A percentile compares a stretch with the other conserved stretches of the same genome.
These are phyloP conservation scores for Temnothorax curvispinosus DNA, from an alignment of 1,140 invertebrate species.

Conservation along the genomic window DNA sequence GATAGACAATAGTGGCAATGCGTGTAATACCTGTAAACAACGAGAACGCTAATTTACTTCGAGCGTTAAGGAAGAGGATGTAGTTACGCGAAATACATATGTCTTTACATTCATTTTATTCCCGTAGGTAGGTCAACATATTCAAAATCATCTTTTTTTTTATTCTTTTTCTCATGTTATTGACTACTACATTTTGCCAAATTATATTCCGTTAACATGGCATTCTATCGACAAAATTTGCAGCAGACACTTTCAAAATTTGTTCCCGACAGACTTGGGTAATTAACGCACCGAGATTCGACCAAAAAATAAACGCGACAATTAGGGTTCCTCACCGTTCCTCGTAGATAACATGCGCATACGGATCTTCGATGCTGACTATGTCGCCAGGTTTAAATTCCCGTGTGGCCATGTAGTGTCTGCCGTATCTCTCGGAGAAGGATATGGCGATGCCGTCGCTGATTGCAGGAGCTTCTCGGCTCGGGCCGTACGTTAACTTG, in stretches of 20 bases:
- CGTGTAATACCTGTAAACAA: constrained; percentile 85
- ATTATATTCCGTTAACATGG: no score
- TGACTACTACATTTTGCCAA: not conserved
- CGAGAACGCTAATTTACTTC: not conserved
- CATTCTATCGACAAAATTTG: no score
- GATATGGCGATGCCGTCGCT: constrained; percentile 88
- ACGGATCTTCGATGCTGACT: constrained; percentile 93
- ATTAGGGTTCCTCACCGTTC: constrained; percentile 83
- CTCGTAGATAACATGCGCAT: constrained; percentile 89
- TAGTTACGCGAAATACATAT: not conserved
- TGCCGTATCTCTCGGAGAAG: constrained; percentile 87
- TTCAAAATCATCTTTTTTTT: not conserved
- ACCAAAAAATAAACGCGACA: not conserved
- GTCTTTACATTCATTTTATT: not conserved
- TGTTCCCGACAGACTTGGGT: no score
- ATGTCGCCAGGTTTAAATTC: constrained; percentile 92
- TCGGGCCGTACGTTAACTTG: constrained; percentile 77
- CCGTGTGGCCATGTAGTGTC: constrained; percentile 89
- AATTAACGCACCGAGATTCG: not conserved
- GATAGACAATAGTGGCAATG: constrained; percentile 93
- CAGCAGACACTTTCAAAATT: no score
- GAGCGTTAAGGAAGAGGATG: not conserved
- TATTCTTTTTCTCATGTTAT: not conserved
- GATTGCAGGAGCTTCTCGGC: constrained; percentile 86
- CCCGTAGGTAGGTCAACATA: not conserved